Base-by-base conservation (phyloP, 2,113 vertebrate species). In the Zosterops pallidus region DNA sequence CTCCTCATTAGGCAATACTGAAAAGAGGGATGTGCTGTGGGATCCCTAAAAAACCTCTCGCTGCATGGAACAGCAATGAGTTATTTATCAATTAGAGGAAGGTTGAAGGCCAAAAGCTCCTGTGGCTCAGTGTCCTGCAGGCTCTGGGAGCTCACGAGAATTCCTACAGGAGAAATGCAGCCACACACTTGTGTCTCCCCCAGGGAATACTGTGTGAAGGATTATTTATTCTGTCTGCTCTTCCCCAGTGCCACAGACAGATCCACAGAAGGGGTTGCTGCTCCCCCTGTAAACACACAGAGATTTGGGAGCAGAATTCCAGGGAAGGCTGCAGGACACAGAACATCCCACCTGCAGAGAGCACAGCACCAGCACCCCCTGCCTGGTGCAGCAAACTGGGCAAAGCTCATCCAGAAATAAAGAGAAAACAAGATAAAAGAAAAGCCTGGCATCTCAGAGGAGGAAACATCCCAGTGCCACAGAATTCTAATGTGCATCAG, bases 221-320 rank as follows among this genome's bases (percentile, higher is more conserved):
- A 6, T 35, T 35, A n/a, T 33, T 86, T 53, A 11, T 14, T 24
- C 42, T 70, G 33, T 37, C 63, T 47, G 37, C n/a, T 77, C 69
- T 57, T 57, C 65, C 44, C 2, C 53, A 94, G 62, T 7, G 44
- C 44, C 76, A 18, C 6, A 1, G 39, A 17, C 57, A 55, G 3
- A 0, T 2, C 19, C 2, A 2, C 0, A 2, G 18, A 23, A 68
- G 49, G 60, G 56, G 56, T 29, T 15, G 41, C 26, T 75, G 83
- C 83, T 85, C 67, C 42, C 9, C 67, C 79, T 47, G 29, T 31
- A 50, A 55, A 55, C 42, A 37, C 24, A 25, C 9, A 6, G 52
- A 59, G 53, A 46, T 83, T 20, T 12, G 60, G 63, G 70, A 68
- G 44, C 33, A 69, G 56, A 63, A 56, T 37, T 44, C 77, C 35